Base-by-base conservation (phyloP, 2,797 vertebrate species). In the Agapornis canus region DNA sequence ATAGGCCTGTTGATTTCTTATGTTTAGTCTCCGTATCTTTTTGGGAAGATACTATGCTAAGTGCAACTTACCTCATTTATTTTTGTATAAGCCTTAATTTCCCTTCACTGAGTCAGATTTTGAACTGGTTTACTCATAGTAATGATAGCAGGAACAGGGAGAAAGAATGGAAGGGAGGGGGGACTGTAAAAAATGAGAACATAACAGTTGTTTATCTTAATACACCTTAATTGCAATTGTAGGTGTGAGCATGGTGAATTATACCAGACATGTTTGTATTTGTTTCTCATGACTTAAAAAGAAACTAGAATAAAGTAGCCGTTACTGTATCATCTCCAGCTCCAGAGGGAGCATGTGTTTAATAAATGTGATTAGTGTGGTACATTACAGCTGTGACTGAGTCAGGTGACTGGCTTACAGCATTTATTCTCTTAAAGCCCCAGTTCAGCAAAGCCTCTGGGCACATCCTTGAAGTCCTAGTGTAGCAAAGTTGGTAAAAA, bases 291-390 rank as follows among this genome's bases (percentile, higher is more conserved):
- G 65, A 47, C 43, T 92, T 86, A n/a, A 59, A 89, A 61, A 82
- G 78, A 85, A 94, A 82, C 49, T 22, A 42, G 73, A 93, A 69
- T 90, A 69, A 88, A 83, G 27, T 66, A 92, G 32, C 52, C 92
- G 84, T 82, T 94, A 95, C 60, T 89, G 45, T 93, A 61, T 89
- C 64, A 71, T 87, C 71, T 94, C 79, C 86, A 95, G 86, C 90
- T 94, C 92, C 92, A 95, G 92, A 95, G 86, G 89, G 86, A 95
- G 89, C 84, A 92, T 96, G 93, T 89, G 82, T 82, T 95, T 94
- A 93, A 94, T 94, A 93, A 89, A 95, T 87, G 89, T 75, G 39
- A 68, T 93, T 27, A 49, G 45, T 64, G 20, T 87, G 0, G 0
- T 65, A 14, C n/a, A 48, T n/a, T 69, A 8, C 65, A 78, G 81